Conservation (phyloP, 2,888 invertebrate species). For the Polylopha cassiicola region DNA sequence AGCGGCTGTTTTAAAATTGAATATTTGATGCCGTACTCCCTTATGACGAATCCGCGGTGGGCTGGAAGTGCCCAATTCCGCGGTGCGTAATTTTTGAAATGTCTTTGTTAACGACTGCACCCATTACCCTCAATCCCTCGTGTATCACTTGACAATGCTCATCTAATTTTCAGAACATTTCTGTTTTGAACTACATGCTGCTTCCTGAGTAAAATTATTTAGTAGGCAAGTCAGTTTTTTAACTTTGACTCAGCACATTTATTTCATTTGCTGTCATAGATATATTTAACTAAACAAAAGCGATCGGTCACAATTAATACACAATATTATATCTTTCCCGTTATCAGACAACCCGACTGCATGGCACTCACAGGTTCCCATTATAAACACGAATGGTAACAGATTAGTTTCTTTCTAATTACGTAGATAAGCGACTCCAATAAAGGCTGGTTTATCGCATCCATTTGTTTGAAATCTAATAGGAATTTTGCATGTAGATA, state of each 20-base stretch:
- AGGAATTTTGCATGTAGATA: constrained; percentile 76
- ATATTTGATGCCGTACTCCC: constrained; percentile 75
- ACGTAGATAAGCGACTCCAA: constrained; percentile 73
- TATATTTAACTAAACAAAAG: no score
- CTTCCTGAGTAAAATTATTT: no score
- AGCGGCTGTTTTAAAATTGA: constrained; percentile 77
- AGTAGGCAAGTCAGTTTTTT: no score
- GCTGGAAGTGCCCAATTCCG: constrained; percentile 55
- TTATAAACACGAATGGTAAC: constrained; percentile 70
- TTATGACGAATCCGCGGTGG: constrained; percentile 69
- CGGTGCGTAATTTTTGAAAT: constrained; percentile 67
- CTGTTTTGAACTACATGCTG: no score
- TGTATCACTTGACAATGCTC: constrained; percentile 43
- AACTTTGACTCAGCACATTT: no score
- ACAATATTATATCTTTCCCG: constrained; percentile 34
- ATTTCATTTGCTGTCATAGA: no score
- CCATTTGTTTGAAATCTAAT: constrained; percentile 74
- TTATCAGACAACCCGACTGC: constrained; percentile 55
- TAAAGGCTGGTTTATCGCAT: constrained; percentile 74
- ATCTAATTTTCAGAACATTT: constrained; percentile 56
- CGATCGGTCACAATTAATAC: constrained; percentile 14
- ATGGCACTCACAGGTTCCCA: constrained; percentile 63
- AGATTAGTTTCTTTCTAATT: constrained; percentile 75
- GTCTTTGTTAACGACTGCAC: constrained; percentile 56
- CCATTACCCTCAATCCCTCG: constrained; percentile 52